These are phyloP conservation scores for Argyrosomus japonicus DNA, from an alignment of 2,113 vertebrate genomes.

Conservation along the genomic window DNA sequence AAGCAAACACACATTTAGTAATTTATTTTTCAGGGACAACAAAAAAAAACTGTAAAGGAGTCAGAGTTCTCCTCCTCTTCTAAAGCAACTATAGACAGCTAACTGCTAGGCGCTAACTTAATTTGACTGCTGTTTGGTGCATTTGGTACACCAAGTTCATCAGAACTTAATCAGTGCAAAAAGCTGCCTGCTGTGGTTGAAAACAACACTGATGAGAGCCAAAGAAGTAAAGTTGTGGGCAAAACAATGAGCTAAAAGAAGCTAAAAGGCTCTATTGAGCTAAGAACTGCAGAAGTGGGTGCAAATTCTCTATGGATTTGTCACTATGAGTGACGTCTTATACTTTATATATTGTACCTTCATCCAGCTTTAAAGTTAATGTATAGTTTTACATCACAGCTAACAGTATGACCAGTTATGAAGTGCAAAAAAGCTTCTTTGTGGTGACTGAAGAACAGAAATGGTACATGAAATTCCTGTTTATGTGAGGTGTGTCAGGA, in stretches of 20 bases:
- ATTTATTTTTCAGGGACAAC: neutral
- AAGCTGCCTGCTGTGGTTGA: neutral
- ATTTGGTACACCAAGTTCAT: neutral
- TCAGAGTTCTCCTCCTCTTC: too few species aligned
- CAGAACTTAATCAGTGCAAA: neutral
- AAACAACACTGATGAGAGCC: neutral
- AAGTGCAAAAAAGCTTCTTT: neutral
- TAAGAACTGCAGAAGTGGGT: neutral
- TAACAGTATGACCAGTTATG: neutral
- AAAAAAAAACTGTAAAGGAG: too few species aligned
- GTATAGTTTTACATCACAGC: neutral
- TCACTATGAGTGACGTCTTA: neutral
- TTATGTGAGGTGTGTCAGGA: conserved; percentile 20
- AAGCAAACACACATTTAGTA: neutral
- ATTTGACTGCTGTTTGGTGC: neutral
- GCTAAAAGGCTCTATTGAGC: neutral
- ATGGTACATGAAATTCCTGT: conserved; percentile 7
- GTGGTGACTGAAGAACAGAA: neutral
- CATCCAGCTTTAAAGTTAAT: neutral
- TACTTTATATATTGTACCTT: neutral
- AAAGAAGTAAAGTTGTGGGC: neutral
- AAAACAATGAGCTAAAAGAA: conserved; percentile 2
- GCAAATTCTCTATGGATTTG: neutral
- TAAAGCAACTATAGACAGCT: too few species aligned
- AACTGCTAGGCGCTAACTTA: neutral